These are phyloP conservation scores for Prunella strophiata DNA, from an alignment of 2,797 vertebrate genomes.

Conservation along the genomic window DNA sequence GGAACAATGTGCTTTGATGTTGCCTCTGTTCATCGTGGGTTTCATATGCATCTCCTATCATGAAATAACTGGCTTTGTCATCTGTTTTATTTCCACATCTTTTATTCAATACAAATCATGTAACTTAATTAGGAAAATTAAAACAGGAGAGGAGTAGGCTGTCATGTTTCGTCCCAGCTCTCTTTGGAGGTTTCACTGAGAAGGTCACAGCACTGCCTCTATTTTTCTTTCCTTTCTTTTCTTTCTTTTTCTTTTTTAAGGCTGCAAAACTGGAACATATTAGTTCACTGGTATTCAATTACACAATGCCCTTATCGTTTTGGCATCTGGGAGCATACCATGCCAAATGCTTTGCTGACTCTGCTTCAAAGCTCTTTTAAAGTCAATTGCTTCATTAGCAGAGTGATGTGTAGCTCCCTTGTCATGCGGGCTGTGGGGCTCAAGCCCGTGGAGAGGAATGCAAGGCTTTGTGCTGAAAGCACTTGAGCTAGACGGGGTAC, in stretches of 20 bases:
- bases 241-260: background rate
- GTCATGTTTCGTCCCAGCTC: background rate
- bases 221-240: background rate
- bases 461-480: background rate
- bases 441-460: background rate
- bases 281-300: slow-evolving; percentile 29
- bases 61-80: background rate
- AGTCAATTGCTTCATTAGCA: background rate
- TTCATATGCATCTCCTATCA: background rate
- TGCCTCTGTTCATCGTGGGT: background rate
- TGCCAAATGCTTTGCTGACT: slow-evolving; percentile 46
- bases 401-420: background rate
- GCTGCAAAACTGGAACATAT: slow-evolving; percentile 11
- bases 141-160: background rate
- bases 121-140: background rate
- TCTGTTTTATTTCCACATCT: background rate
- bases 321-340: slow-evolving; percentile 26
- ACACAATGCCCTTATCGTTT: slow-evolving; percentile 49
- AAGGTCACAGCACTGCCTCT: background rate
- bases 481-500: background rate
- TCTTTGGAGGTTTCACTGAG: background rate
- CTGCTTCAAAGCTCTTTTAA: slow-evolving; percentile 36
- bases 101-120: background rate
- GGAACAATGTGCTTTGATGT: background rate
- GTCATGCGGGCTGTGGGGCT: background rate